Evolutionary conservation across 2,797 vertebrate species (phyloP).

Genomic region (Hapalemur alaotrensis): DNA sequence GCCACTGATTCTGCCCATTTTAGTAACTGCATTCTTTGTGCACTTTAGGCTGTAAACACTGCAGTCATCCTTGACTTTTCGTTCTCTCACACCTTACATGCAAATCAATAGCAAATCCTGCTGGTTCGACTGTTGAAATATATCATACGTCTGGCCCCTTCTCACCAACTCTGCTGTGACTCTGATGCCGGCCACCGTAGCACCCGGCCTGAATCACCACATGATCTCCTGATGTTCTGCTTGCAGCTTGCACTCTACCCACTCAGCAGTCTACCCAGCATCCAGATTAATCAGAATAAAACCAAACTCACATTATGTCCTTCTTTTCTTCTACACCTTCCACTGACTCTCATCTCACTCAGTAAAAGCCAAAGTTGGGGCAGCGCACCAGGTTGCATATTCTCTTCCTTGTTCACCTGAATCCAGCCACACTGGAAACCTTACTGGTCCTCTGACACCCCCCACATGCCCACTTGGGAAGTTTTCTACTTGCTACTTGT

Average conservation of each 20-base stretch:
- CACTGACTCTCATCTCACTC: neutral
- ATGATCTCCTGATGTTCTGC: neutral
- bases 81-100: neutral
- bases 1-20: neutral
- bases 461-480: rapidly evolving
- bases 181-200: neutral
- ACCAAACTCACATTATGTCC: neutral
- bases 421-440: rapidly evolving
- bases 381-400: rapidly evolving
- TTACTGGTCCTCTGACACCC: rapidly evolving
- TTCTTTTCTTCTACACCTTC: neutral
- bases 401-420: neutral
- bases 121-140: neutral
- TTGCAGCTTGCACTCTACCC: neutral
- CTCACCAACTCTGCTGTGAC: too few relatives aligned
- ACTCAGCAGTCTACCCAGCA: neutral
- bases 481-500: too few relatives aligned
- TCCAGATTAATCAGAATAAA: neutral
- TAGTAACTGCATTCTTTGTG: too few relatives aligned
- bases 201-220: neutral
- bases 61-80: neutral
- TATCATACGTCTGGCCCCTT: neutral
- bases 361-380: neutral
- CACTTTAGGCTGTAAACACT: neutral
- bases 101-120: neutral